Evolutionary conservation across 2,797 vertebrate species (phyloP).

Genomic region (Danio tinwini): DNA sequence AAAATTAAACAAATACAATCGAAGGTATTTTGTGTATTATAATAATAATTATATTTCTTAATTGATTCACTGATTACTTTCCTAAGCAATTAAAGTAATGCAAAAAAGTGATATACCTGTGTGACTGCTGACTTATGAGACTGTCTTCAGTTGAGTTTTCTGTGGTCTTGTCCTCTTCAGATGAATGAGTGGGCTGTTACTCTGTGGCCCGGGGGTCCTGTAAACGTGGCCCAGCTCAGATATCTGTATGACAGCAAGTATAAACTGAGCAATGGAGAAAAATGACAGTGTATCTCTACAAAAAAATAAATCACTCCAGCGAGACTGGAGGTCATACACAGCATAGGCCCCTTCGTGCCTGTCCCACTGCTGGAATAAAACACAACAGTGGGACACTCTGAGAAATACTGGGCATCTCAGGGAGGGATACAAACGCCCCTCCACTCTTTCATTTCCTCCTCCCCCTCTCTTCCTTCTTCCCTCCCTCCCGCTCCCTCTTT

Average conservation of each 20-base stretch:
- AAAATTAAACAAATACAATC: too few relatives aligned
- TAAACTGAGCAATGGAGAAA: slow-evolving; percentile 18
- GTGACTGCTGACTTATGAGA: slow-evolving; percentile 12
- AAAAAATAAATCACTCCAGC: not conserved
- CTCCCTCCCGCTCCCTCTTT: slow-evolving; percentile 60
- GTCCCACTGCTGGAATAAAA: slow-evolving; percentile 48
- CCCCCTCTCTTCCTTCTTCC: slow-evolving; percentile 60
- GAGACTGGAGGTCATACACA: slow-evolving; percentile 31
- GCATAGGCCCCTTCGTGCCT: slow-evolving; percentile 24
- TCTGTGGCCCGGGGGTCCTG: slow-evolving; percentile 30
- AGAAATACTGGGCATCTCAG: slow-evolving; percentile 58
- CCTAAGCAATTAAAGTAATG: not conserved
- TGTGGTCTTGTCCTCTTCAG: slow-evolving; percentile 20
- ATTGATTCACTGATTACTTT: not conserved
- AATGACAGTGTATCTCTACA: slow-evolving; percentile 14
- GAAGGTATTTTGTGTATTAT: not conserved
- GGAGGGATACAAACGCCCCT: slow-evolving; percentile 46
- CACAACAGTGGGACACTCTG: slow-evolving; percentile 43
- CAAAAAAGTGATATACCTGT: slow-evolving; percentile 50
- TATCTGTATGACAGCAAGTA: slow-evolving; percentile 14
- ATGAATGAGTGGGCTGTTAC: slow-evolving; percentile 35
- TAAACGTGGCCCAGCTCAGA: slow-evolving; percentile 18
- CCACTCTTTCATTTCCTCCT: slow-evolving; percentile 43
- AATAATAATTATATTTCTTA: not conserved
- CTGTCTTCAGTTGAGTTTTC: not conserved